A percentile compares a stretch with the other conserved stretches of the same genome.
Conservation (phyloP, 2,113 vertebrate genomes). For the Anhinga anhinga region DNA sequence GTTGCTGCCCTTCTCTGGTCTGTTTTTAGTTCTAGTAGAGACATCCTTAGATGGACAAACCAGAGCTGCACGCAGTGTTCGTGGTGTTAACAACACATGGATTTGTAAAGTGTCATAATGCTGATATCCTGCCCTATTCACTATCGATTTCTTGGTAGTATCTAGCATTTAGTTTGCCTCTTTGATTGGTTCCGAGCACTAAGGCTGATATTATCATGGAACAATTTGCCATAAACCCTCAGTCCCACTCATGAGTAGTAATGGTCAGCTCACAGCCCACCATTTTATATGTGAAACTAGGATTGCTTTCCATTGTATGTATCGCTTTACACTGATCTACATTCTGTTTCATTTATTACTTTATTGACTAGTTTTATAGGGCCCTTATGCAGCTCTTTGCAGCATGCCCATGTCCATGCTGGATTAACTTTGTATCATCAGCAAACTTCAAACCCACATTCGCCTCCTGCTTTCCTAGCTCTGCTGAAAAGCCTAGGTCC, state of each 20-base stretch:
- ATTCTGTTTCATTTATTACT: background rate
- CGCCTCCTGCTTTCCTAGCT: background rate
- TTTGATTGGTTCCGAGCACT: background rate
- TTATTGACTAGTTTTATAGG: background rate
- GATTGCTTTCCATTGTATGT: background rate
- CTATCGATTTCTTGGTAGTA: background rate
- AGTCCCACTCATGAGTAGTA: background rate
- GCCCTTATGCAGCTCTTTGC: background rate
- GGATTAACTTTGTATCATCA: background rate
- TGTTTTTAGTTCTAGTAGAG: background rate
- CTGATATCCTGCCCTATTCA: background rate
- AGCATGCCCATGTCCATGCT: background rate
- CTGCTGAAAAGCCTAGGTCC: background rate
- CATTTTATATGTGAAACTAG: background rate
- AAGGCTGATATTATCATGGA: background rate
- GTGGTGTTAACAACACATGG: background rate
- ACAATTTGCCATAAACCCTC: background rate
- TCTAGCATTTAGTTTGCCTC: background rate
- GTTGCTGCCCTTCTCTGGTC: background rate
- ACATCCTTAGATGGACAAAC: background rate
- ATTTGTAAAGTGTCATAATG: background rate
- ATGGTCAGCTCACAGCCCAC: background rate
- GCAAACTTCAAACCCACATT: background rate
- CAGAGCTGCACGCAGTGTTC: background rate
- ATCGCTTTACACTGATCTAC: background rate